These are phyloP conservation scores for Nezara viridula DNA, from an alignment of 2,888 invertebrate species.

Conservation along the genomic window DNA sequence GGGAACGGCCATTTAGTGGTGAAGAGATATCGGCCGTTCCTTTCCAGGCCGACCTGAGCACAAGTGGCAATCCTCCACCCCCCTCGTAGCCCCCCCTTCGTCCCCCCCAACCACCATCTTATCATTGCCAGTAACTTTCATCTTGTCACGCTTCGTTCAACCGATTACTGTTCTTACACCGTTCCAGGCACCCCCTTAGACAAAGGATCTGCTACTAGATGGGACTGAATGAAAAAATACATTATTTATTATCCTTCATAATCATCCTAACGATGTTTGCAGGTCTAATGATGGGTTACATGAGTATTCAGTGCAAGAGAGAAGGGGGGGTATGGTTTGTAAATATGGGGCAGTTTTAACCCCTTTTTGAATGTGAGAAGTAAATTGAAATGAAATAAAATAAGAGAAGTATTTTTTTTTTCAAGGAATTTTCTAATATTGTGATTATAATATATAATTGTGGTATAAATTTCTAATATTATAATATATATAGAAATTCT, in stretches of 20 bases:
- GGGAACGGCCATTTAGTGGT: conserved; percentile 50
- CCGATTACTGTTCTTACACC: neutral
- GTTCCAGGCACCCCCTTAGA: neutral
- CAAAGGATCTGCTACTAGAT: neutral
- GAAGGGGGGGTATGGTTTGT: too few species aligned
- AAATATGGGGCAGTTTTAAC: too few species aligned
- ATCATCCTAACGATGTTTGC: neutral
- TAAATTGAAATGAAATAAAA: too few species aligned
- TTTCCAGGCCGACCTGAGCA: neutral
- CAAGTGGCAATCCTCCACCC: neutral
- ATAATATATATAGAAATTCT: too few species aligned
- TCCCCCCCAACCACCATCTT: neutral
- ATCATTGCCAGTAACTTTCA: neutral
- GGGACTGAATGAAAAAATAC: neutral
- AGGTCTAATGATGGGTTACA: neutral
- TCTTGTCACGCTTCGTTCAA: neutral
- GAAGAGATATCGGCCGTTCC: conserved; percentile 32
- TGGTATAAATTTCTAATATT: too few species aligned
- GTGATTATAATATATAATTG: too few species aligned
- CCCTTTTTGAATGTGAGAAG: too few species aligned
- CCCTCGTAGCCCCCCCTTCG: too few species aligned
- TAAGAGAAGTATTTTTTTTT: too few species aligned
- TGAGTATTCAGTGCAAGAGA: neutral
- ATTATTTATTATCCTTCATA: neutral
- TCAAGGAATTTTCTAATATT: too few species aligned